Base-by-base conservation (phyloP, 2,113 vertebrate genomes). In the Oncorhynchus kisutch region DNA sequence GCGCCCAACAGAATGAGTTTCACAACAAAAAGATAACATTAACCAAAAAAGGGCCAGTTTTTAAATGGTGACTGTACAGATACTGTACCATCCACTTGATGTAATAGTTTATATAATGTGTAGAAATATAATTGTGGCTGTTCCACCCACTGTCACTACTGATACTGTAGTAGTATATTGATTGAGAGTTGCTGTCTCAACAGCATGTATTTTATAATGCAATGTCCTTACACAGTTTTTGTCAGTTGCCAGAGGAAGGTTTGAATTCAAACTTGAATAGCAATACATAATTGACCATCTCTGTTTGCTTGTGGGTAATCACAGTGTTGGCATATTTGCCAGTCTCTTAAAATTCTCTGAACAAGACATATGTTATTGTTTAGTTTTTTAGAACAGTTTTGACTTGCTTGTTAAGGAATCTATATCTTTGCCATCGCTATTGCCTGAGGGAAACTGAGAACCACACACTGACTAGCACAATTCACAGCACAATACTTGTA, bases 11-110 rank as follows among this genome's bases (percentile, higher is more conserved):
- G 59, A 62, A 81, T 87, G 87, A 91, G 88, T 45, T 45, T 45
- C 39, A 45, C 90, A 90, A 16, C 90, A 90, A 62, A 62, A 62
- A 62, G 5, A 48, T 48, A 31, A n/a, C 31, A 54, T 25, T 24
- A 24, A 54, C 48, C 24, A 57, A 54, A 27, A 27, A 60, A 65
- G 45, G 49, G 27, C 39, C n/a, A 9, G 67, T 62, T 76, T 72
- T 81, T 67, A 78, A 88, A 87, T 92, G 91, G 81, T 78, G 87
- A 93, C 2, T 73, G 75, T 78, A 86, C 92, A 90, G 92, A 29
- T 83, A 45, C 73, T 70, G 71, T 64, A 31, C 71, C 77, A 74
- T 80, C 67, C 68, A 71, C 76, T 81, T 79, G 77, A 80, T 80
- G 75, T 16, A 59, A 62, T 24, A 29, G 74, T 74, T 76, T 72